Evolutionary conservation across 2,888 invertebrate genomes (phyloP).

Genomic region (Lasiommata megera): DNA sequence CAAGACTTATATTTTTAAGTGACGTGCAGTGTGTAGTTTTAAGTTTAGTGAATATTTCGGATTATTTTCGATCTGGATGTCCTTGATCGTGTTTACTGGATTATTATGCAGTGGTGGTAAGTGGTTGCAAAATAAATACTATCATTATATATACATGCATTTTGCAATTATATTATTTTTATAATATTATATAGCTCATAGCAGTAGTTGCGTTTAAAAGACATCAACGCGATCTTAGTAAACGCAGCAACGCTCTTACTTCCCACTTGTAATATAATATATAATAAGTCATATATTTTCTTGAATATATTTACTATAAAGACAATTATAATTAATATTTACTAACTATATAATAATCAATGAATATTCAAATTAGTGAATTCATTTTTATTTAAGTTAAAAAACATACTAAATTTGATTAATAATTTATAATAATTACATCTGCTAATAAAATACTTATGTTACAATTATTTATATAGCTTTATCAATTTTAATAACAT

Average conservation of each 20-base stretch:
- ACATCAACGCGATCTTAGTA: slow-evolving; percentile 68
- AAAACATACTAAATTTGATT: too few species aligned
- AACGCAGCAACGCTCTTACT: slow-evolving; percentile 2
- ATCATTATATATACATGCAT: slow-evolving; percentile 11
- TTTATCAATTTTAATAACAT: too few species aligned
- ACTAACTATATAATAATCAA: not conserved
- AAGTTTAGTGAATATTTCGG: slow-evolving; percentile 63
- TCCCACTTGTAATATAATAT: not conserved
- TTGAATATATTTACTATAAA: not conserved
- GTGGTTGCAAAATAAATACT: slow-evolving; percentile 39
- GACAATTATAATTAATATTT: not conserved
- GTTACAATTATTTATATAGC: too few species aligned
- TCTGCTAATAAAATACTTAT: too few species aligned
- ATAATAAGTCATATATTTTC: too few species aligned
- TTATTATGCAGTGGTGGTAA: slow-evolving; percentile 58
- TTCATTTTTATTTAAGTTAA: too few species aligned
- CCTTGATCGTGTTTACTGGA: slow-evolving; percentile 46
- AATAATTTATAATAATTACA: too few species aligned
- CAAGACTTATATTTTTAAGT: slow-evolving; percentile 78
- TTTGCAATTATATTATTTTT: not conserved
- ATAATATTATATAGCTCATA: not conserved
- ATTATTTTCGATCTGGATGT: slow-evolving; percentile 62
- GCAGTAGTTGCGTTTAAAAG: slow-evolving; percentile 55
- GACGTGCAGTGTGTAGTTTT: slow-evolving; percentile 70
- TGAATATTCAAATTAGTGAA: too few species aligned